These are phyloP conservation scores for Teleiodes luculella DNA, from an alignment of 2,888 invertebrate genomes.

Conservation along the genomic window DNA sequence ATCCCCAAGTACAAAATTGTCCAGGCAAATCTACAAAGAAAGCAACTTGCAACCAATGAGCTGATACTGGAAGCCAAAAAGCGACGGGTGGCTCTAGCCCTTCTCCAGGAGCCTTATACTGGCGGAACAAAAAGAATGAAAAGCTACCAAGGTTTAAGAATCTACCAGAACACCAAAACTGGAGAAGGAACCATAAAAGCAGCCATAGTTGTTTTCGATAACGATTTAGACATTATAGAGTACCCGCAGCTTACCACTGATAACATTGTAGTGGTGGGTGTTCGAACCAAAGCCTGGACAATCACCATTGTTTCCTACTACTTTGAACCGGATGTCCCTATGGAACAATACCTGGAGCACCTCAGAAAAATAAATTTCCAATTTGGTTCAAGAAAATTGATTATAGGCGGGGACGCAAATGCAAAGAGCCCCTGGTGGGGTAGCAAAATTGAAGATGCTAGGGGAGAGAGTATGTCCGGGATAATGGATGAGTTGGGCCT, in stretches of 20 bases:
- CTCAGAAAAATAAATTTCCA: background rate
- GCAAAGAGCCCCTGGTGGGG: constrained; percentile 27
- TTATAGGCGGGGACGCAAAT: constrained; percentile 27
- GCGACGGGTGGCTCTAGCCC: background rate
- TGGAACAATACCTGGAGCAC: constrained; percentile 12
- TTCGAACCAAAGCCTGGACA: background rate
- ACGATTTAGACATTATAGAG: background rate
- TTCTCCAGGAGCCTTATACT: constrained; percentile 20
- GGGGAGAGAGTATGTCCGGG: constrained; percentile 16
- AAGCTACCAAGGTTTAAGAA: background rate
- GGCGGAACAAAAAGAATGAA: background rate
- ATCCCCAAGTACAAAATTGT: background rate
- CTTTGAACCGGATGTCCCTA: constrained; percentile 10
- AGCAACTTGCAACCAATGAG: constrained; percentile 12
- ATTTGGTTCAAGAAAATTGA: background rate
- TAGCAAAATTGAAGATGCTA: constrained; percentile 15
- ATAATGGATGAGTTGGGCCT: constrained; percentile 15
- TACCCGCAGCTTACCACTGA: constrained; percentile 5
- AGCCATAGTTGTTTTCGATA: constrained; percentile 15
- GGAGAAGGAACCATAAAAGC: constrained; percentile 3
- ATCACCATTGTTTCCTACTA: constrained; percentile 4
- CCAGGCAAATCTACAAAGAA: constrained; percentile 17
- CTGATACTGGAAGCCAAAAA: constrained; percentile 6
- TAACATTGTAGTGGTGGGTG: background rate
- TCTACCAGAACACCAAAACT: background rate